phyloP scores from a whole-genome alignment of 1,140 invertebrate species.

The Neotoxoptera formosana region DNA sequence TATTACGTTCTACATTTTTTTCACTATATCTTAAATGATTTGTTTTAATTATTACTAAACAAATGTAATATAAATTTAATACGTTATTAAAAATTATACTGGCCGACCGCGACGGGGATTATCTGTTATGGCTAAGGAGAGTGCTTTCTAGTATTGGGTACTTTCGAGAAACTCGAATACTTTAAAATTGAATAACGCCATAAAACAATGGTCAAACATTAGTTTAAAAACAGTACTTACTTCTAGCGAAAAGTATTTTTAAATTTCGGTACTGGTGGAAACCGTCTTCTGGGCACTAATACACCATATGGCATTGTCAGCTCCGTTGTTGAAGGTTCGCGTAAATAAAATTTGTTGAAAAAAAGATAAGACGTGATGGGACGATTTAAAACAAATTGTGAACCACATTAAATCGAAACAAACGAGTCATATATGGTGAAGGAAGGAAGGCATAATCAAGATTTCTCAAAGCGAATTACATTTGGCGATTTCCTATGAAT shows the following conservation, averaged over 20 bases:
- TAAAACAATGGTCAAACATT: not conserved
- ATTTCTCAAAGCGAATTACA: not conserved
- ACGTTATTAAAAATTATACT: not conserved
- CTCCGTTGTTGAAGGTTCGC: not conserved
- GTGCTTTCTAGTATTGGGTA: too few relatives aligned
- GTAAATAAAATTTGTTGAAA: not conserved
- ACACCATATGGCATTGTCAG: not conserved
- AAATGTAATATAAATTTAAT: not conserved
- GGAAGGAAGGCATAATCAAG: not conserved
- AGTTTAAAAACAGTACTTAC: not conserved
- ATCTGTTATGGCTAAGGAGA: not conserved
- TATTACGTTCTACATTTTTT: not conserved
- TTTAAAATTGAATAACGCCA: not conserved
- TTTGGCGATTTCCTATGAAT: not conserved
- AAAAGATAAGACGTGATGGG: not conserved
- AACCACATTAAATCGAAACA: conserved; percentile 28
- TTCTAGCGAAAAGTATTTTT: not conserved
- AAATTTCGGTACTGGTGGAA: not conserved
- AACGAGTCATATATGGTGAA: not conserved
- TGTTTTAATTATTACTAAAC: too few relatives aligned
- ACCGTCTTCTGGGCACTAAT: not conserved
- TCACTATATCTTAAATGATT: too few relatives aligned
- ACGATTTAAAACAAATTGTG: not conserved
- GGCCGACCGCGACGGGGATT: not conserved
- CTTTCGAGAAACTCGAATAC: not conserved